Evolutionary conservation across 2,888 invertebrate genomes (phyloP).

Genomic region (Eilema sororculum): DNA sequence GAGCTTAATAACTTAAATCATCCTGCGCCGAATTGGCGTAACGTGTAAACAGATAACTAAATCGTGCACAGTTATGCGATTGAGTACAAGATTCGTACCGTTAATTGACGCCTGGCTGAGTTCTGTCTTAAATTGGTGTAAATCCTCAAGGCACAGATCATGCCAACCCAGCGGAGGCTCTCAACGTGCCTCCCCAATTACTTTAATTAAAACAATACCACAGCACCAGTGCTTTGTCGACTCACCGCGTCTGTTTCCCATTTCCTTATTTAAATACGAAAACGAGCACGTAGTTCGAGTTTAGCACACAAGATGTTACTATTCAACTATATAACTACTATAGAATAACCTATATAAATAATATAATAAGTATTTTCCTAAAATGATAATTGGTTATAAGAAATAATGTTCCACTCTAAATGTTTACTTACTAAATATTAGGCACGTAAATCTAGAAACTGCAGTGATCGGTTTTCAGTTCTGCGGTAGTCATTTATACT

Average conservation of each 20-base stretch:
- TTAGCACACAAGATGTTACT: slow-evolving; percentile 83
- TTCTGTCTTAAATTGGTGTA: slow-evolving; percentile 84
- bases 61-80: slow-evolving; percentile 55
- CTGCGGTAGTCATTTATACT: slow-evolving; percentile 63
- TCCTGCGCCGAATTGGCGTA: background rate
- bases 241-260: slow-evolving; percentile 85
- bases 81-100: slow-evolving; percentile 66
- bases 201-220: slow-evolving; percentile 87
- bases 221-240: slow-evolving; percentile 83
- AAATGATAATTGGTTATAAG: background rate
- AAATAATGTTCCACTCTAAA: background rate
- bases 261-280: slow-evolving; percentile 87
- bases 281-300: slow-evolving; percentile 81
- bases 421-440: slow-evolving; percentile 27
- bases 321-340: slow-evolving; percentile 71
- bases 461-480: slow-evolving; percentile 44
- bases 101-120: slow-evolving; percentile 82
- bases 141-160: slow-evolving; percentile 87
- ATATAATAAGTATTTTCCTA: background rate
- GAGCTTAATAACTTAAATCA: slow-evolving; percentile 7
- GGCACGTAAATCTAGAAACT: slow-evolving; percentile 46
- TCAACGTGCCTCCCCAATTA: slow-evolving; percentile 86
- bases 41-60: slow-evolving; percentile 29
- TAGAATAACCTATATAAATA: slow-evolving; percentile 50
- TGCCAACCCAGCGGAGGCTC: slow-evolving; percentile 80